phyloP scores from a whole-genome alignment of 2,113 vertebrate species.

The Takifugu flavidus region DNA sequence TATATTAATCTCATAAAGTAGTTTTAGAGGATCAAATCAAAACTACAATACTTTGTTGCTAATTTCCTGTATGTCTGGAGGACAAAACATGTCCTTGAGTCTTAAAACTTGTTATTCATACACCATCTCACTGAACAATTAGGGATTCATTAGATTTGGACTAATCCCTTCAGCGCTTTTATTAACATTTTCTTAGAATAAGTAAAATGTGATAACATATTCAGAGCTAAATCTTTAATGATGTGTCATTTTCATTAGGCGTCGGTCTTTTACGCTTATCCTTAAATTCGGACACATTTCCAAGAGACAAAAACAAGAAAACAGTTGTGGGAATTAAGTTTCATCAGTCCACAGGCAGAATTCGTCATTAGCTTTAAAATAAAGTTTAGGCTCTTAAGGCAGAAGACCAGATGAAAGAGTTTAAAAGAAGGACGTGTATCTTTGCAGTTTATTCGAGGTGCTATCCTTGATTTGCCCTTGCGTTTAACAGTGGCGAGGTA shows the following conservation, averaged over 20 bases:
- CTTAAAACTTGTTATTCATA: neutral
- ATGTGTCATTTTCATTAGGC: constrained; percentile 9
- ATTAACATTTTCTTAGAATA: neutral
- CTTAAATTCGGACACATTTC: neutral
- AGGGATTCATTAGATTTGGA: neutral
- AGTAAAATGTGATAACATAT: constrained; percentile 1
- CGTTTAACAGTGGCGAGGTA: constrained; percentile 54
- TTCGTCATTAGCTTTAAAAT: neutral
- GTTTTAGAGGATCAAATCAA: too few relatives aligned
- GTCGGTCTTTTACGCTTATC: neutral
- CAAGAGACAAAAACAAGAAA: neutral
- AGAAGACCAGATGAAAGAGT: constrained; percentile 10
- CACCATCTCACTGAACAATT: neutral
- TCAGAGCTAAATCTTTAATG: neutral
- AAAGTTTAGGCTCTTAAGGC: neutral
- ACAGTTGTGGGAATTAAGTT: neutral
- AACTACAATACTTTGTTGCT: too few relatives aligned
- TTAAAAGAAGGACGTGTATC: neutral
- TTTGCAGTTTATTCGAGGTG: constrained; percentile 20
- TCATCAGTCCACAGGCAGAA: neutral
- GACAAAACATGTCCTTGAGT: neutral
- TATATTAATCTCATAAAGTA: too few relatives aligned
- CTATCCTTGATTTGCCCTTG: constrained; percentile 62
- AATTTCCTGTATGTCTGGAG: too few relatives aligned
- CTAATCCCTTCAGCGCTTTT: neutral